Evolutionary conservation across 2,113 vertebrate genomes (phyloP).

Genomic region (Cettia cetti): DNA sequence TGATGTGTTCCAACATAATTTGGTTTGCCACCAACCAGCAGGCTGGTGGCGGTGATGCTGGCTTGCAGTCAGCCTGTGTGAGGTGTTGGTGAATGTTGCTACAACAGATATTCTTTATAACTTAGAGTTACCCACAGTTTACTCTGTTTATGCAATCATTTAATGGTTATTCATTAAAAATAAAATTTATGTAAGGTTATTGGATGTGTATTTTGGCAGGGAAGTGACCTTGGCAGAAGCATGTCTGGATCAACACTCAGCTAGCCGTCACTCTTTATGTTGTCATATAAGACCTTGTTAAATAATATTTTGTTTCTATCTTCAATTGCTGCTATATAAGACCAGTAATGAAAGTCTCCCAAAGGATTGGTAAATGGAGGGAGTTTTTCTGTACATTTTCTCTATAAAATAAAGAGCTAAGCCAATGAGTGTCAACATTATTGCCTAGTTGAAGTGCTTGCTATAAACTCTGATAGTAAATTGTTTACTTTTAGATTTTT

Average conservation of each 20-base stretch:
- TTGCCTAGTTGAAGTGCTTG: neutral
- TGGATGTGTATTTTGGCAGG: slow-evolving; percentile 77
- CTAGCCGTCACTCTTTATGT: slow-evolving; percentile 66
- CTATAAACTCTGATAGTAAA: neutral
- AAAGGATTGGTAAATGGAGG: slow-evolving; percentile 3
- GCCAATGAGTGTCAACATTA: slow-evolving; percentile 17
- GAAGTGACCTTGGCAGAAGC: slow-evolving; percentile 66
- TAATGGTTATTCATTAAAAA: slow-evolving; percentile 82
- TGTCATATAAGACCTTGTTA: slow-evolving; percentile 74
- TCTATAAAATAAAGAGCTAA: slow-evolving; percentile 4
- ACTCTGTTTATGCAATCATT: slow-evolving; percentile 75
- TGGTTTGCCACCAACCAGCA: slow-evolving; percentile 59
- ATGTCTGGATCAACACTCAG: slow-evolving; percentile 67
- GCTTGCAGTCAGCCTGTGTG: slow-evolving; percentile 12
- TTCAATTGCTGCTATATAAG: slow-evolving; percentile 58
- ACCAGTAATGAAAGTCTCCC: slow-evolving; percentile 66
- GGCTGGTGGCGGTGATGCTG: slow-evolving; percentile 12
- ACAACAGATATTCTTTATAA: slow-evolving; percentile 73
- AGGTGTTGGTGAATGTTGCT: slow-evolving; percentile 61
- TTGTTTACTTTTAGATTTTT: slow-evolving; percentile 32
- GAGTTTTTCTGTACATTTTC: slow-evolving; percentile 15
- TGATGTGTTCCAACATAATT: slow-evolving; percentile 34
- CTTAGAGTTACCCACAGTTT: slow-evolving; percentile 71
- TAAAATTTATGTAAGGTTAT: slow-evolving; percentile 77
- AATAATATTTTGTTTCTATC: slow-evolving; percentile 78